phyloP scores from a whole-genome alignment of 2,113 vertebrate species.

The Sprattus sprattus region DNA sequence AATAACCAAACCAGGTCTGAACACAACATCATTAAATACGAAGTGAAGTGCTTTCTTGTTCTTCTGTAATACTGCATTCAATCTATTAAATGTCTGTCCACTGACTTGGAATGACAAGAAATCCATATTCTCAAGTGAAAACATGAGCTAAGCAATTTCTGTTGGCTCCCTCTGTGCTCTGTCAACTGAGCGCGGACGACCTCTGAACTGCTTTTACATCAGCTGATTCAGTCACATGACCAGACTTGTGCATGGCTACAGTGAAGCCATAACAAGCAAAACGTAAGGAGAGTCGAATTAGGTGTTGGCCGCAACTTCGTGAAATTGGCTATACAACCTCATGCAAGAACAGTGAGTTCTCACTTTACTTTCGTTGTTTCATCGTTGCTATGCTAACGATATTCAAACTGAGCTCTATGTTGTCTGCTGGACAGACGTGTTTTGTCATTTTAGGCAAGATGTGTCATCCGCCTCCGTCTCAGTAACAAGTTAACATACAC shows the following conservation, averaged over 20 bases:
- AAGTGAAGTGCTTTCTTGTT: too few species aligned
- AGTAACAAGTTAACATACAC: not conserved
- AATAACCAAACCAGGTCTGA: too few species aligned
- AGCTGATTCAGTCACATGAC: slow-evolving; percentile 75
- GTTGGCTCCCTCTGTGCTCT: not conserved
- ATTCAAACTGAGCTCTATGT: not conserved
- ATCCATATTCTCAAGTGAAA: not conserved
- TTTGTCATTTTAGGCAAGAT: not conserved
- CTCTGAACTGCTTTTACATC: slow-evolving; percentile 57
- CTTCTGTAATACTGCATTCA: too few species aligned
- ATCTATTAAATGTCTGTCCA: not conserved
- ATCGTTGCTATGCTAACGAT: not conserved
- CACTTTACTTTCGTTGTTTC: not conserved
- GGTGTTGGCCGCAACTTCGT: not conserved
- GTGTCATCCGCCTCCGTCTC: not conserved
- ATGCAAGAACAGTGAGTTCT: not conserved
- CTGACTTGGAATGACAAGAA: not conserved
- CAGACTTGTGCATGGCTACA: slow-evolving; percentile 8
- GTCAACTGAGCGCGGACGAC: slow-evolving; percentile 24
- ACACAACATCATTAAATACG: too few species aligned
- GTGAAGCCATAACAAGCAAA: not conserved
- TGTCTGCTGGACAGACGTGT: not conserved
- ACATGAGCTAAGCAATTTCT: not conserved
- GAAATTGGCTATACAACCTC: not conserved
- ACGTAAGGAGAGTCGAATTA: not conserved